A percentile compares a stretch with the other conserved stretches of the same genome.
phyloP scores from a whole-genome alignment of 2,797 vertebrate species.

The Scolopax bukidnonensis region DNA sequence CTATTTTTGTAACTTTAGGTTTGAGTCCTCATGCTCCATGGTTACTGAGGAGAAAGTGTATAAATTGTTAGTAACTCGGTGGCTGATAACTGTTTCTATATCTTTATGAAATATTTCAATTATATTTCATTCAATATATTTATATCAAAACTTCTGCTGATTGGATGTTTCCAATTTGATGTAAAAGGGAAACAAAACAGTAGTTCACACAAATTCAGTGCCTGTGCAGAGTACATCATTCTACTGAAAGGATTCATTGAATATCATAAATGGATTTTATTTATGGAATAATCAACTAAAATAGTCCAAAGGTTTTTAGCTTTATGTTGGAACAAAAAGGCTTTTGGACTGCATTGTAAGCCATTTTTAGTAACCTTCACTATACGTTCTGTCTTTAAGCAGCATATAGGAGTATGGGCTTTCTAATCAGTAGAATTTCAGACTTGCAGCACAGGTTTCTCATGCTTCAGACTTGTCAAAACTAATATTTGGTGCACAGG shows the following conservation, averaged over 20 bases:
- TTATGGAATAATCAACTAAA: neutral
- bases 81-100: neutral
- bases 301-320: neutral
- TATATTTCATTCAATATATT: too few relatives aligned
- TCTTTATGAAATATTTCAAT: neutral
- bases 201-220: neutral
- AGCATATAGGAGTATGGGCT: neutral
- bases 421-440: neutral
- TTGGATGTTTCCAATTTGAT: neutral
- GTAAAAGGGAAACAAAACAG: neutral
- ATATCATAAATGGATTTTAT: neutral
- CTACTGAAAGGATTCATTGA: neutral
- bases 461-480: neutral
- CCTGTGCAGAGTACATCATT: neutral
- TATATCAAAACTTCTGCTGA: neutral
- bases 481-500: neutral
- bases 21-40: neutral
- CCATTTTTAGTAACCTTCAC: neutral
- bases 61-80: neutral
- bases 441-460: neutral
- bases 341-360: neutral
- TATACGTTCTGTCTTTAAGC: neutral
- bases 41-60: neutral
- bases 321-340: neutral
- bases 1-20: neutral